Evolutionary conservation across 1,140 invertebrate species (phyloP), one percentile per base, ranked within the genome.

Genomic region (Heliconius hewitsoni): DNA sequence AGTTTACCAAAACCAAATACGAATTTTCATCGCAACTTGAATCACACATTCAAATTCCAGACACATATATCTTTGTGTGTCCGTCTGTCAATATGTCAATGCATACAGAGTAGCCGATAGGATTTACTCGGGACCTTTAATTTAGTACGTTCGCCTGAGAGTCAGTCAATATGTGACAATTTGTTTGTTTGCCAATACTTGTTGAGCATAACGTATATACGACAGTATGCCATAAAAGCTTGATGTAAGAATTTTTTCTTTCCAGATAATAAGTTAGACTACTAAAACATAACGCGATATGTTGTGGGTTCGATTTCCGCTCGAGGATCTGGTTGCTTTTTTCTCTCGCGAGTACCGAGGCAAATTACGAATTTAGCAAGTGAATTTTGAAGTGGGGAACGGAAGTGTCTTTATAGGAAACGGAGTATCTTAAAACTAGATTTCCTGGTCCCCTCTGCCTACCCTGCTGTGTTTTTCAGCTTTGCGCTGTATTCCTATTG

Each of bases 141-240:
- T 66, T 66, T 66, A 66, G 60, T 13, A 66, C 23, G 27, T 66
- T 66, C 23, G 60, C 9, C 60, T 66, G 60, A 66, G 60, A 66
- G 60, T 13, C 60, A 1, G 60, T 66, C 23, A 27, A 66, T 66
- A 30, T 66, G 60, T 66, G 60, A 66, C 23, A 66, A 66, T 66
- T 66, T 30, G 60, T 66, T 66, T 66, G 13, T 66, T 66, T 66
- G 23, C 9, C 11, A 57, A 30, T 5, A 66, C 23, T 66, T 66
- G 27, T 66, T 66, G 60, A 66, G 23, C 60, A 30, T 66, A 30
- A 30, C 23, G 23, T 27, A 30, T 30, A 16, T 66, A 16, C 9
- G 60, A 66, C n/a, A n/a, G 4, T 30, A 11, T 6, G 60, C 16
- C 23, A 66, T 30, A 30, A 66, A 27, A 13, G 23, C 60, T 66